Percentiles rank a stretch among this genome's conserved stretches.
phyloP scores from a whole-genome alignment of 1,140 invertebrate genomes.

The Drosophila sp. region DNA sequence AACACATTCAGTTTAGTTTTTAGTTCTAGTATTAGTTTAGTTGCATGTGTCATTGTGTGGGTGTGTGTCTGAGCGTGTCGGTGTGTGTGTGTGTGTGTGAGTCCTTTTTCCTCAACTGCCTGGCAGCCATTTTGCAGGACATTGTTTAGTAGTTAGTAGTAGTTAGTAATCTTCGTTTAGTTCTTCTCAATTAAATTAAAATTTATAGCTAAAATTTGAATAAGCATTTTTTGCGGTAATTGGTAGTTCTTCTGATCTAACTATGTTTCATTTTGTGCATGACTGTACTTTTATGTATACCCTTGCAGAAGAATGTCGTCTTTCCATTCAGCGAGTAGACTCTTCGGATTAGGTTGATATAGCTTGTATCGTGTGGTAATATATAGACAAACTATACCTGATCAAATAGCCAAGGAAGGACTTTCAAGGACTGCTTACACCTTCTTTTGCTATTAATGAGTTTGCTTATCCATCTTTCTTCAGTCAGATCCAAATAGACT shows the following conservation, averaged over 20 bases:
- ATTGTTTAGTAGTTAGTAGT: constrained; percentile 6
- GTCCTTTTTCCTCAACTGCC: constrained; percentile 23
- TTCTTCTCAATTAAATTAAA: background rate
- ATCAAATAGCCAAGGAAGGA: no score
- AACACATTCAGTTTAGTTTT: constrained; percentile 67
- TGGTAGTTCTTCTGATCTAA: background rate
- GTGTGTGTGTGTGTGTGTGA: constrained; percentile 32
- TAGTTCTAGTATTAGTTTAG: constrained; percentile 58
- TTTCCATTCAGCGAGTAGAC: background rate
- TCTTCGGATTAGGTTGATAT: no score
- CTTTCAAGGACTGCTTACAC: no score
- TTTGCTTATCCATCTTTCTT: no score
- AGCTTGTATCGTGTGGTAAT: no score
- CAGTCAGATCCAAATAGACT: no score
- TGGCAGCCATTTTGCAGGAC: constrained; percentile 37
- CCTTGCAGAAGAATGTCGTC: background rate
- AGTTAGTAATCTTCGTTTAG: background rate
- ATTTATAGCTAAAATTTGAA: constrained; percentile 11
- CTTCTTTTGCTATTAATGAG: no score
- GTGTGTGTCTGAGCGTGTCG: constrained; percentile 17
- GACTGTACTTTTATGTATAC: background rate
- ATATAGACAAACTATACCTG: no score
- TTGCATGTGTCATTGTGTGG: constrained; percentile 21
- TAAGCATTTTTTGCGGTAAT: constrained; percentile 5
- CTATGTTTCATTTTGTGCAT: constrained; percentile 7